Percentiles rank a stretch among this genome's conserved stretches.
Evolutionary conservation across 2,113 vertebrate species (phyloP).

Genomic region (Chitala chitala): DNA sequence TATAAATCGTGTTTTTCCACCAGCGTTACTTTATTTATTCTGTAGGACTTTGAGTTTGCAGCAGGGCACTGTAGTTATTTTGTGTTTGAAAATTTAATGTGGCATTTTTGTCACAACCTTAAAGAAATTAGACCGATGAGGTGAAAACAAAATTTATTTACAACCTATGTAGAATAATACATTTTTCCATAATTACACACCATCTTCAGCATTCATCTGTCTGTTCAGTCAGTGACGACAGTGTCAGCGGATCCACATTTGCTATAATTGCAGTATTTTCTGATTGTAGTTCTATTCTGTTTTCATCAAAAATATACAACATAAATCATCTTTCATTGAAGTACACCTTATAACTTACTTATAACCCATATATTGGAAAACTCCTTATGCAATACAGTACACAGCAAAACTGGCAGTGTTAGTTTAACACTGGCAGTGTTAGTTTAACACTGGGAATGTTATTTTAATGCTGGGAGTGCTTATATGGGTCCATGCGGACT

Average conservation of each 20-base stretch:
- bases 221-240: not conserved
- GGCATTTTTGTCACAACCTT: not conserved
- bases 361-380: slow-evolving; percentile 4
- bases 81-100: too few species aligned
- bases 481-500: not conserved
- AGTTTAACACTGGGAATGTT: too few species aligned
- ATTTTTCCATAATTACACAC: slow-evolving; percentile 32
- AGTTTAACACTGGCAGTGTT: too few species aligned
- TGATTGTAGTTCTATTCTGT: not conserved
- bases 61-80: too few species aligned
- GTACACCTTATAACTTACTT: not conserved
- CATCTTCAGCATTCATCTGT: not conserved
- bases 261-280: not conserved
- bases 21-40: too few species aligned
- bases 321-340: not conserved
- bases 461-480: too few species aligned
- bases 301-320: not conserved
- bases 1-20: too few species aligned
- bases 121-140: slow-evolving; percentile 13
- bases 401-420: too few species aligned
- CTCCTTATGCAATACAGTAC: not conserved
- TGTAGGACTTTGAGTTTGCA: too few species aligned
- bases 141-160: slow-evolving; percentile 64
- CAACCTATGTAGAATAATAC: slow-evolving; percentile 55
- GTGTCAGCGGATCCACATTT: not conserved